A percentile compares a stretch with the other conserved stretches of the same genome.
phyloP scores from a whole-genome alignment of 2,888 invertebrate species.

The Caenorhabditis imperialis region DNA sequence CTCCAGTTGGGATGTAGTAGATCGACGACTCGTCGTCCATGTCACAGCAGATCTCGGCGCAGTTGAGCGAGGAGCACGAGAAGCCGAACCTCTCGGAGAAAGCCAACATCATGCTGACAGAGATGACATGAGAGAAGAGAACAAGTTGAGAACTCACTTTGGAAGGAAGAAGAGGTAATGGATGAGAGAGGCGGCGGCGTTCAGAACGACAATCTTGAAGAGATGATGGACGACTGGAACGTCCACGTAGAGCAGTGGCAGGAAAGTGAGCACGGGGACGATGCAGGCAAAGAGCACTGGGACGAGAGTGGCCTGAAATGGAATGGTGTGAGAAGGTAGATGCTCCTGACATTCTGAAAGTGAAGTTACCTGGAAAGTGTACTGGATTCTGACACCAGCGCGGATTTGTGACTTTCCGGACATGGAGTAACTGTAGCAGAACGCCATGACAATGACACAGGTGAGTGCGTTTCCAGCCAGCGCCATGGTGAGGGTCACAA shows the following conservation, averaged over 20 bases:
- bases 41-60: slow-evolving; percentile 63
- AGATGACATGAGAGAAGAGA: not conserved
- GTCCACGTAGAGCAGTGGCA: slow-evolving; percentile 66
- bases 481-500: slow-evolving; percentile 71
- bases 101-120: slow-evolving; percentile 69
- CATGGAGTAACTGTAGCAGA: slow-evolving; percentile 75
- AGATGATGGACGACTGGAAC: slow-evolving; percentile 70
- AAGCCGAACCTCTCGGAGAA: slow-evolving; percentile 68
- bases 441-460: slow-evolving; percentile 68
- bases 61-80: slow-evolving; percentile 51
- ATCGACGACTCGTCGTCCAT: slow-evolving; percentile 71
- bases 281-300: slow-evolving; percentile 63
- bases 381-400: slow-evolving; percentile 68
- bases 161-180: slow-evolving; percentile 72
- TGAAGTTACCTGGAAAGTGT: slow-evolving; percentile 70
- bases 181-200: slow-evolving; percentile 65
- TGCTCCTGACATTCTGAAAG: slow-evolving; percentile 47
- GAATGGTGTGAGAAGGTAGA: not conserved
- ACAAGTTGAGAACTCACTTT: slow-evolving; percentile 47
- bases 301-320: slow-evolving; percentile 60
- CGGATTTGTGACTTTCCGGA: slow-evolving; percentile 68
- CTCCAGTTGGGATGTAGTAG: slow-evolving; percentile 71
- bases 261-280: slow-evolving; percentile 64
- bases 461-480: slow-evolving; percentile 71
- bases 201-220: slow-evolving; percentile 69